A percentile compares a stretch with the other conserved stretches of the same genome.
These are phyloP conservation scores for Leptodactylus fuscus DNA, from an alignment of 2,113 vertebrate genomes.

Conservation along the genomic window DNA sequence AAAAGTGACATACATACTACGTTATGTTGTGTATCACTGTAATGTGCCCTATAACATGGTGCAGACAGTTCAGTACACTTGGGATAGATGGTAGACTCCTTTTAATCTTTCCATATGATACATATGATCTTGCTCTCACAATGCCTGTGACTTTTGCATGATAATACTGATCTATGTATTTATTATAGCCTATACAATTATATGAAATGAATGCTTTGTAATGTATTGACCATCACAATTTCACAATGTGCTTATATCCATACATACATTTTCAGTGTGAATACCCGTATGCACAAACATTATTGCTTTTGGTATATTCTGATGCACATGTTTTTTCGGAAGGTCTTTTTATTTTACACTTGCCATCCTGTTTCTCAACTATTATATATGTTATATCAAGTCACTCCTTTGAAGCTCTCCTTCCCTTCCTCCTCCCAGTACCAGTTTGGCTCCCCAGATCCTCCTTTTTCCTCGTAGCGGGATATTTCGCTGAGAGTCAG, in stretches of 20 bases:
- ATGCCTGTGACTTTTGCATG: background rate
- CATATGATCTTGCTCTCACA: too few relatives aligned
- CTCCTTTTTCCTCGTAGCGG: conserved; percentile 39
- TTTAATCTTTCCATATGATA: too few relatives aligned
- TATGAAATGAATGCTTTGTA: too few relatives aligned
- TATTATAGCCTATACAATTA: background rate
- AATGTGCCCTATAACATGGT: too few relatives aligned
- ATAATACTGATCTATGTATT: background rate
- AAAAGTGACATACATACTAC: too few relatives aligned
- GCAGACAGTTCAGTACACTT: too few relatives aligned
- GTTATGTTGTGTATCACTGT: too few relatives aligned
- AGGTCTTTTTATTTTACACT: background rate
- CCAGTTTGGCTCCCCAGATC: conserved; percentile 26
- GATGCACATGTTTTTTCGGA: background rate
- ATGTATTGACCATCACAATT: too few relatives aligned
- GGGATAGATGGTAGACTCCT: too few relatives aligned
- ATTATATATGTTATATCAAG: conserved; percentile 15
- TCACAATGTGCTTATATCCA: too few relatives aligned
- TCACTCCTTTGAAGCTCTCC: conserved; percentile 23
- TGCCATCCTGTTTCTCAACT: background rate
- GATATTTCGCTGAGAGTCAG: conserved; percentile 54
- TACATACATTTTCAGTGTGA: background rate
- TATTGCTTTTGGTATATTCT: background rate
- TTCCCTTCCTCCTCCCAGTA: background rate
- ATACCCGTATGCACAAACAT: background rate